A percentile compares a stretch with the other conserved stretches of the same genome.
These are phyloP conservation scores for Psittacula echo DNA, from an alignment of 2,797 vertebrate genomes.

Conservation along the genomic window DNA sequence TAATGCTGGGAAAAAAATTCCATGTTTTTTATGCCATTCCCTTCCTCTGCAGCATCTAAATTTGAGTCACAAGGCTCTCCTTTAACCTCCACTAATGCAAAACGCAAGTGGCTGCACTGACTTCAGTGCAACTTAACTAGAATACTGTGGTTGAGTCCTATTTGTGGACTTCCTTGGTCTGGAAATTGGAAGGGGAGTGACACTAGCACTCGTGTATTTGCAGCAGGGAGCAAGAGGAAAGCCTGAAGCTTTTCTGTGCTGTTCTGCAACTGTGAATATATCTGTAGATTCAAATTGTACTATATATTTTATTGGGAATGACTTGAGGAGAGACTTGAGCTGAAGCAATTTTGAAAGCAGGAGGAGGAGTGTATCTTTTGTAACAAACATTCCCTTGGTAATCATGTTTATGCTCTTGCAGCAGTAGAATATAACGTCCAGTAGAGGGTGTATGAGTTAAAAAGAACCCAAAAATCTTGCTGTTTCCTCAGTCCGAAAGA, in stretches of 20 bases:
- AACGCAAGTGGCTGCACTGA: not conserved
- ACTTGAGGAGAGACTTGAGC: not conserved
- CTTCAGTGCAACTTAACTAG: not conserved
- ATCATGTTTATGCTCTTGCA: not conserved
- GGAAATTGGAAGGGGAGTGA: not conserved
- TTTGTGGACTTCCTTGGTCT: not conserved
- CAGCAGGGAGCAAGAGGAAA: not conserved
- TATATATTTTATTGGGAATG: not conserved
- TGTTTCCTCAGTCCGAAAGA: not conserved
- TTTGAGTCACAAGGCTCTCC: not conserved
- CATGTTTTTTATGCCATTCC: not conserved
- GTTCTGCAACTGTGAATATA: not conserved
- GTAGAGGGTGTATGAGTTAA: not conserved
- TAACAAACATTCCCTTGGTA: not conserved
- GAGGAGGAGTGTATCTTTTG: not conserved
- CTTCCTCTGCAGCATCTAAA: not conserved
- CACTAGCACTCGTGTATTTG: not conserved
- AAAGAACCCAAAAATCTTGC: not conserved
- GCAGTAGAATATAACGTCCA: not conserved
- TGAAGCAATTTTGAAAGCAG: not conserved
- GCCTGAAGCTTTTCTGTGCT: not conserved
- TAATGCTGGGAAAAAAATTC: not conserved
- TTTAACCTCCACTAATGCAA: not conserved
- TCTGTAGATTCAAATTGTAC: not conserved
- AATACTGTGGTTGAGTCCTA: not conserved